Evolutionary conservation across 2,888 invertebrate species (phyloP), one percentile per base, ranked within the genome.

Genomic region (Tipula lateralis): DNA sequence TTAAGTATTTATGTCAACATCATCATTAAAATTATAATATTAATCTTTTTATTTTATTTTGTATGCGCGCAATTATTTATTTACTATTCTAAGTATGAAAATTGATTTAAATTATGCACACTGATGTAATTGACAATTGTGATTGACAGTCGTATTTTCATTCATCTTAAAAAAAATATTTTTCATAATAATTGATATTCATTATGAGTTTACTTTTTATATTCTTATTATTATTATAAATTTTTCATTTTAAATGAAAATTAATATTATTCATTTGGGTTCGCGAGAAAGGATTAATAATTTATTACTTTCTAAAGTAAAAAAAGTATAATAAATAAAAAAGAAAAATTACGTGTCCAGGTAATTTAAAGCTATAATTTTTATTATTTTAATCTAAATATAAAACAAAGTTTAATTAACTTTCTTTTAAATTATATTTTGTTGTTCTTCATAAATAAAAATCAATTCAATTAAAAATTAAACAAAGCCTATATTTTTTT

Each of bases 1-100:
- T 66, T 66, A 66, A 66, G 32, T 82, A 30, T 82, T 82, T 32
- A 82, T 82, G 82, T 82, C 82, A 82, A 82, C 82, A 82, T 30
- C 82, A 82, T 82, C 32, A 82, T 82, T 82, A 66, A 66, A 66
- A 66, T 66, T 66, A 66, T 66, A 66, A 66, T 66, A 66, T 24
- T 66, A 66, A 66, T 44, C n/a, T 44, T 66, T 66, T 66, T 66
- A 50, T 50, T 50, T 50, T 19, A 50, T 66, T 66, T 66, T 66
- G 24, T 66, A 66, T 66, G 66, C 66, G 66, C 66, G 66, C 66
- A 66, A 66, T 66, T 66, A 66, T 66, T 66, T 66, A 66, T 66
- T 66, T 24, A 66, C 66, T 24, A 66, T 66, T 66, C 24, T 66
- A 66, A 24, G 66, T 66, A 66, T 66, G 66, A 66, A 66, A 66